Conservation (phyloP, 2,113 vertebrate genomes). For the Lamprologus callipterus region DNA sequence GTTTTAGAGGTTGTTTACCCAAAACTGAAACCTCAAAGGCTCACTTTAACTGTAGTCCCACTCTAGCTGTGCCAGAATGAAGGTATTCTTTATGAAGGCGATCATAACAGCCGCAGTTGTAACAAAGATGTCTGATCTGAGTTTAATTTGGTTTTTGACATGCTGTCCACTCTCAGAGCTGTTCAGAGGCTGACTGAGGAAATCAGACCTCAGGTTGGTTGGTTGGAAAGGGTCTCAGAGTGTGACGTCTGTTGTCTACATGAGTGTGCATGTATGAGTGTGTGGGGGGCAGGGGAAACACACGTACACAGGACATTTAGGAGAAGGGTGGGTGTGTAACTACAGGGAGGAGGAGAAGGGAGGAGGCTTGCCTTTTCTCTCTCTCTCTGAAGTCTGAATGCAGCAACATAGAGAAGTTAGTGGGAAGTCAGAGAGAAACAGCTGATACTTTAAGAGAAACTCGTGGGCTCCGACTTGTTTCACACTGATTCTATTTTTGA, state of each 20-base stretch:
- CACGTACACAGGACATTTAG: conserved; percentile 20
- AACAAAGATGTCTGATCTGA: background rate
- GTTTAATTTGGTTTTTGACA: conserved; percentile 7
- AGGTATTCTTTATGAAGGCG: background rate
- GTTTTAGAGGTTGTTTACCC: conserved; percentile 17
- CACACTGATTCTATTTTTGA: conserved; percentile 34
- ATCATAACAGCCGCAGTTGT: background rate
- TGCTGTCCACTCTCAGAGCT: background rate
- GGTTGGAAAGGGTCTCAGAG: background rate
- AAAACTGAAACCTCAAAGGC: background rate
- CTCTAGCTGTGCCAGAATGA: background rate
- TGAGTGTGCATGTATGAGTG: background rate
- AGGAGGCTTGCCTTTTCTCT: conserved; percentile 39
- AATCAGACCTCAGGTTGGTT: conserved; percentile 13
- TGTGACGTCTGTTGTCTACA: conserved; percentile 22
- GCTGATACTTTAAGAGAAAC: conserved; percentile 38
- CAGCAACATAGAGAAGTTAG: conserved; percentile 28
- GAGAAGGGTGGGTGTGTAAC: conserved; percentile 31
- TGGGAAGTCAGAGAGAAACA: conserved; percentile 6
- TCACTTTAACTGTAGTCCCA: background rate
- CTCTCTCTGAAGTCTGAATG: conserved; percentile 22
- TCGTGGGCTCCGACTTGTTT: conserved; percentile 7
- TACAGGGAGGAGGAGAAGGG: conserved; percentile 46
- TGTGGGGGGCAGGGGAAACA: conserved; percentile 27
- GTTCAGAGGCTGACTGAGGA: background rate